These are phyloP conservation scores for Eristalinus aeneus DNA, from an alignment of 2,888 invertebrate genomes.

Conservation along the genomic window DNA sequence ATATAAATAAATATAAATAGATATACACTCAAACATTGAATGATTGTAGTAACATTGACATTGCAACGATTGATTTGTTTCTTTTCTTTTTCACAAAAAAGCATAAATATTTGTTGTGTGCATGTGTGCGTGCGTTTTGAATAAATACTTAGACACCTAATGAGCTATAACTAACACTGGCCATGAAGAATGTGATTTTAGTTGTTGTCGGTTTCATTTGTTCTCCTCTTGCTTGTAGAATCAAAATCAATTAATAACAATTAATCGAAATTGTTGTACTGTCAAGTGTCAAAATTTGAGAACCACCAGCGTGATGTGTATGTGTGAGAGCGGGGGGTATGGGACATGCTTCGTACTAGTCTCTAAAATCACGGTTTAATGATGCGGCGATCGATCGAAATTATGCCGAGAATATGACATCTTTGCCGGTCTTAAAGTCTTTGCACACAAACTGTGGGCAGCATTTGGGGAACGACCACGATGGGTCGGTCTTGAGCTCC, in stretches of 20 bases:
- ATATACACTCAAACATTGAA: slow-evolving; percentile 60
- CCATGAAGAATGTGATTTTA: not conserved
- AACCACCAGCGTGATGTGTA: slow-evolving; percentile 24
- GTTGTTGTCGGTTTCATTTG: not conserved
- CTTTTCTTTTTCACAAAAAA: slow-evolving; percentile 18
- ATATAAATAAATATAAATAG: slow-evolving; percentile 54
- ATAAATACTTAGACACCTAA: slow-evolving; percentile 65
- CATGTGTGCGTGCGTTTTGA: slow-evolving; percentile 23
- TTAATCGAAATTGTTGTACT: slow-evolving; percentile 34
- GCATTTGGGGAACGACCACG: slow-evolving; percentile 79
- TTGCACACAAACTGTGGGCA: slow-evolving; percentile 79
- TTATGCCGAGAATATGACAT: slow-evolving; percentile 77
- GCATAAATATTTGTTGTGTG: slow-evolving; percentile 42
- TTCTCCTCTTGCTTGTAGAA: not conserved
- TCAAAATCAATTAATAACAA: slow-evolving; percentile 40
- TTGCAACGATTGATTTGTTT: slow-evolving; percentile 35
- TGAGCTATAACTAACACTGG: slow-evolving; percentile 45
- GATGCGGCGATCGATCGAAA: not conserved
- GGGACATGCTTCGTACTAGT: slow-evolving; percentile 34
- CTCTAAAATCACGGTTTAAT: slow-evolving; percentile 53
- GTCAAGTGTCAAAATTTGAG: slow-evolving; percentile 25
- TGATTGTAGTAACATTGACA: slow-evolving; percentile 35
- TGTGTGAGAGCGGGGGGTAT: slow-evolving; percentile 11
- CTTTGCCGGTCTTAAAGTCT: slow-evolving; percentile 79
- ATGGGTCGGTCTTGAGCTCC: slow-evolving; percentile 77